Percentiles rank a stretch among this genome's conserved stretches.
Conservation (phyloP, 2,888 invertebrate genomes). For the Thecophora atra region DNA sequence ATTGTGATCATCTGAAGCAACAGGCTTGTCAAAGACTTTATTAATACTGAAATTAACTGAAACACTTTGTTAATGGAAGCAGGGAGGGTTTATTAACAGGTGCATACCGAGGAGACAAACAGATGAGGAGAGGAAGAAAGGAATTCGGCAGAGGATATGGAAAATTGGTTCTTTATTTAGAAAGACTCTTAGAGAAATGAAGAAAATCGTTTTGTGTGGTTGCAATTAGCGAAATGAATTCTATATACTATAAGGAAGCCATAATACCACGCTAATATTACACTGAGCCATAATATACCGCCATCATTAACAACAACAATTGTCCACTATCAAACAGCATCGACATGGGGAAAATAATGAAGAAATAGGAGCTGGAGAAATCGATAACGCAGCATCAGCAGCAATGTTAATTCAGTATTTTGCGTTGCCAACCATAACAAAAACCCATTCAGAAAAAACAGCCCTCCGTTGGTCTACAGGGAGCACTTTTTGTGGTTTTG, state of each 20-base stretch:
- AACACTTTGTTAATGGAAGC: background rate
- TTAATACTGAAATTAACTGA: slow-evolving; percentile 1
- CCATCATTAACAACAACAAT: background rate
- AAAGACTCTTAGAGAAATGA: slow-evolving; percentile 50
- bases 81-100: no score
- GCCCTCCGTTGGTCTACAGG: slow-evolving; percentile 1
- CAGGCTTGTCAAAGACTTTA: slow-evolving; percentile 55
- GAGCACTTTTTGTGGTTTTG: slow-evolving; percentile 21
- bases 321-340: background rate
- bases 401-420: slow-evolving; percentile 17
- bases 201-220: slow-evolving; percentile 47
- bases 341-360: no score
- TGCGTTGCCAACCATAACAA: slow-evolving; percentile 31
- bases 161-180: no score
- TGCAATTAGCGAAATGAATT: slow-evolving; percentile 37
- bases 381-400: no score
- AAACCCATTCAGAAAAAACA: background rate
- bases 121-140: background rate
- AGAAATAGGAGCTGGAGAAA: no score
- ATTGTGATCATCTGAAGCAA: no score
- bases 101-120: no score
- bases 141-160: no score
- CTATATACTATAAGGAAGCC: no score
- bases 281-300: background rate
- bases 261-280: no score